Evolutionary conservation across 1,140 invertebrate genomes (phyloP).

Genomic region (Tribolium castaneum): DNA sequence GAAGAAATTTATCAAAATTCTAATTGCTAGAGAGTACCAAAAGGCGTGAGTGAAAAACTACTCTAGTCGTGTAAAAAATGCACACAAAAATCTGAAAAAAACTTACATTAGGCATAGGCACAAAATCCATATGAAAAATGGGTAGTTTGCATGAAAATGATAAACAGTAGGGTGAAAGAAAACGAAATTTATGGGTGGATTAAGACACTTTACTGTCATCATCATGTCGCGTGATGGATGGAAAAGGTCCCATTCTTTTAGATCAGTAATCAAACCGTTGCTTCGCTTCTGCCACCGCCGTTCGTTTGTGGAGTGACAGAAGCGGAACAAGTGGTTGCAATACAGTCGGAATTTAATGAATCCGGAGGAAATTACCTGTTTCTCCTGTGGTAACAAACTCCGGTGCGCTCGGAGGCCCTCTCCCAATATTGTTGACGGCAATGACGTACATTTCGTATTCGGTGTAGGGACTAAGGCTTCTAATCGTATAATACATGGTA

Average conservation of each 20-base stretch:
- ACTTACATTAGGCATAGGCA: constrained; percentile 59
- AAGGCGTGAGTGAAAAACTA: constrained; percentile 53
- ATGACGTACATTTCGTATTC: constrained; percentile 97
- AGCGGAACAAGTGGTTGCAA: constrained; percentile 22
- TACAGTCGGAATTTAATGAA: constrained; percentile 9
- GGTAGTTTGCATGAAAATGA: constrained; percentile 55
- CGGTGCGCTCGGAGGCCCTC: constrained; percentile 86
- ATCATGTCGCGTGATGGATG: not conserved
- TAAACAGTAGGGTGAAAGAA: constrained; percentile 46
- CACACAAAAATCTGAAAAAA: constrained; percentile 54
- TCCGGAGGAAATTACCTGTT: constrained; percentile 78
- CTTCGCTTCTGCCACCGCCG: not conserved
- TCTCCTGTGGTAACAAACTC: constrained; percentile 94
- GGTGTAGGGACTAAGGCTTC: constrained; percentile 91
- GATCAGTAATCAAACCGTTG: not conserved
- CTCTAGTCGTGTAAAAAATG: constrained; percentile 52
- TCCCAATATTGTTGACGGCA: constrained; percentile 92
- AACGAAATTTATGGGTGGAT: constrained; percentile 4
- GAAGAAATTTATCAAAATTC: not conserved
- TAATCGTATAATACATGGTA: constrained; percentile 91
- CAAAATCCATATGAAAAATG: constrained; percentile 53
- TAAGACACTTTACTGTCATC: not conserved
- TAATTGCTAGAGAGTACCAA: constrained; percentile 40
- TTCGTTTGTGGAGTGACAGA: not conserved
- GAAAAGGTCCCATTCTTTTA: not conserved